phyloP scores from a whole-genome alignment of 2,797 vertebrate genomes.

The Rachycentron canadum region DNA sequence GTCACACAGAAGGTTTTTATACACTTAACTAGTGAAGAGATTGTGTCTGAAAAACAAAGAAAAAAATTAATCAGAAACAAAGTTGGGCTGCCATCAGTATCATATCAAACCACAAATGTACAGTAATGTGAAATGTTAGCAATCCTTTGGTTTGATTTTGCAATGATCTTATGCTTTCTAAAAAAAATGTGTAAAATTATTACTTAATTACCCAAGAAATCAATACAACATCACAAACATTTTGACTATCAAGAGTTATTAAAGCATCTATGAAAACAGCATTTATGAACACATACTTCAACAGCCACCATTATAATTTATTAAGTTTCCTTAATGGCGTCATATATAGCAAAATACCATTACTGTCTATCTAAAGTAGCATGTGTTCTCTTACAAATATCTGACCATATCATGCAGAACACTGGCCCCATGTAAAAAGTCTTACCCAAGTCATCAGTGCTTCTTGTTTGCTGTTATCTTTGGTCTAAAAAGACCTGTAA shows the following conservation, averaged over 20 bases:
- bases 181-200: not conserved
- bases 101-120: not conserved
- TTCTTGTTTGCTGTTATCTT: constrained; percentile 52
- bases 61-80: not conserved
- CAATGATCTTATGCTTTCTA: not conserved
- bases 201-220: not conserved
- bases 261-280: not conserved
- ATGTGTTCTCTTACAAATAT: not conserved
- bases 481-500: constrained; percentile 57
- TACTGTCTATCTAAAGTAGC: not conserved
- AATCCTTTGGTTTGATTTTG: not conserved
- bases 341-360: not conserved
- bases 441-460: constrained; percentile 71
- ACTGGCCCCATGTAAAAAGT: not conserved
- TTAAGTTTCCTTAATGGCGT: not conserved
- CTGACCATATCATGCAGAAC: not conserved
- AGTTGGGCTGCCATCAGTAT: not conserved
- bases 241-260: not conserved
- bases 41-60: constrained; percentile 60
- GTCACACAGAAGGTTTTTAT: constrained; percentile 15
- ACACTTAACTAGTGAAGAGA: not conserved
- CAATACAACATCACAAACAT: not conserved
- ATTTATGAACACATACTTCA: not conserved
- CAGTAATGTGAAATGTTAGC: not conserved
- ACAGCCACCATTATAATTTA: not conserved